phyloP scores from a whole-genome alignment of 2,888 invertebrate genomes.

The Andrena fulva region DNA sequence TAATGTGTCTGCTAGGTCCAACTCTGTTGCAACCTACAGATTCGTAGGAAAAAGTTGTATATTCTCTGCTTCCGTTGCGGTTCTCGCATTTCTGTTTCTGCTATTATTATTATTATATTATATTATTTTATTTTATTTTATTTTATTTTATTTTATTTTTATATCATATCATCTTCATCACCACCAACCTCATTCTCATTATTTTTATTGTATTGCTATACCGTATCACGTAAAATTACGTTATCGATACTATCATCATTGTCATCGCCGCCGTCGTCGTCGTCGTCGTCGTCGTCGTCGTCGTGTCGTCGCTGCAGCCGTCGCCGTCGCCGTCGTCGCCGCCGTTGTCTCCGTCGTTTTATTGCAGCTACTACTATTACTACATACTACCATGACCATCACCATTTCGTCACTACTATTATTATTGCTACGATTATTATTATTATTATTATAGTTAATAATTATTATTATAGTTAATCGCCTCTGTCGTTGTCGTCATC shows the following conservation, averaged over 20 bases:
- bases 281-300: not conserved
- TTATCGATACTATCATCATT: not conserved
- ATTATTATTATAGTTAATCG: not conserved
- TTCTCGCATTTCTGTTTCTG: conserved; percentile 73
- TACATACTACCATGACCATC: conserved; percentile 8
- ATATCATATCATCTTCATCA: conserved; percentile 15
- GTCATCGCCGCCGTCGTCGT: not conserved
- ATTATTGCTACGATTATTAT: not conserved
- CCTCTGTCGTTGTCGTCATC: too few species aligned
- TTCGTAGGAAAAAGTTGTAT: conserved; percentile 76
- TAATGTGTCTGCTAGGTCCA: conserved; percentile 65
- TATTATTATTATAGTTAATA: too few species aligned
- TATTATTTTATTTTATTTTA: conserved; percentile 43
- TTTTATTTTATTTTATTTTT: conserved; percentile 47
- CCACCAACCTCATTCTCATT: conserved; percentile 37
- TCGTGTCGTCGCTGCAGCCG: not conserved
- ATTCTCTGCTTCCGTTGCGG: conserved; percentile 81
- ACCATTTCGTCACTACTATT: conserved; percentile 15
- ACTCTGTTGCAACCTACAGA: conserved; percentile 64
- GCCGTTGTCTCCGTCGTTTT: not conserved
- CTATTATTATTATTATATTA: conserved; percentile 65
- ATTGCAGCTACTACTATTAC: conserved; percentile 39
- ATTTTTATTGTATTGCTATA: conserved; percentile 20
- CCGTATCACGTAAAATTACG: conserved; percentile 13
- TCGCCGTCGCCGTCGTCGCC: not conserved